Percentiles rank a stretch among this genome's conserved stretches.
phyloP scores from a whole-genome alignment of 2,797 vertebrate genomes.

The Novumbra hubbsi region DNA sequence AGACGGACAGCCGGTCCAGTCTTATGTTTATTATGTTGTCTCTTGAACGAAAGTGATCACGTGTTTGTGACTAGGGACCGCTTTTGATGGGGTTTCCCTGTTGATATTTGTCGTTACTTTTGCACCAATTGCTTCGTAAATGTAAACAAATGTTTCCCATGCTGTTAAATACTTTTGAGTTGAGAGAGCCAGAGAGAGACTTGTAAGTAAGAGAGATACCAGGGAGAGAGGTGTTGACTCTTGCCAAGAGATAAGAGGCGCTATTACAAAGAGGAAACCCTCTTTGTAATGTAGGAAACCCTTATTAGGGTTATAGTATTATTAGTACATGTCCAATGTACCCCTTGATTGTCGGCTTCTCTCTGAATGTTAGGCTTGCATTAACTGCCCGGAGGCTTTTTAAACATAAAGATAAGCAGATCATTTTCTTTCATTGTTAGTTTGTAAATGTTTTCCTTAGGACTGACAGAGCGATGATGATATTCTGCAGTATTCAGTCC shows the following conservation, averaged over 20 bases:
- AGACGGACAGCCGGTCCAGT: background rate
- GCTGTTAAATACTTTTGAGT: no score
- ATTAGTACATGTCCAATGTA: background rate
- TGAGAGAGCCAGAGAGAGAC: background rate
- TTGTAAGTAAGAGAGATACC: background rate
- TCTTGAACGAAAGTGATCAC: background rate
- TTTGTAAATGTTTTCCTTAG: background rate
- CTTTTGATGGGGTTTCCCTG: background rate
- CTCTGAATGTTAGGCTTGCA: no score
- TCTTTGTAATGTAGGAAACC: background rate
- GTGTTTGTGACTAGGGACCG: background rate
- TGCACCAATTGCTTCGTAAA: no score
- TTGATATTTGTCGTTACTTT: background rate
- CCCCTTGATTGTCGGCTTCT: no score
- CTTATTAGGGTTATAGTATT: background rate
- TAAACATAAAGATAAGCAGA: no score
- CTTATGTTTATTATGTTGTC: background rate
- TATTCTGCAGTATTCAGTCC: background rate
- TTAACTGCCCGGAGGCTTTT: no score
- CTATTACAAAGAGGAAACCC: constrained; percentile 28
- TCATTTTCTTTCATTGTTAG: no score
- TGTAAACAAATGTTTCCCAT: no score
- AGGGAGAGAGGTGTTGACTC: constrained; percentile 20
- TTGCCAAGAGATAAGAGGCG: constrained; percentile 32
- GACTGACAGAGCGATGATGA: background rate